Base-by-base conservation (phyloP, 1,140 invertebrate genomes). In the Rhyacophila brunnea region DNA sequence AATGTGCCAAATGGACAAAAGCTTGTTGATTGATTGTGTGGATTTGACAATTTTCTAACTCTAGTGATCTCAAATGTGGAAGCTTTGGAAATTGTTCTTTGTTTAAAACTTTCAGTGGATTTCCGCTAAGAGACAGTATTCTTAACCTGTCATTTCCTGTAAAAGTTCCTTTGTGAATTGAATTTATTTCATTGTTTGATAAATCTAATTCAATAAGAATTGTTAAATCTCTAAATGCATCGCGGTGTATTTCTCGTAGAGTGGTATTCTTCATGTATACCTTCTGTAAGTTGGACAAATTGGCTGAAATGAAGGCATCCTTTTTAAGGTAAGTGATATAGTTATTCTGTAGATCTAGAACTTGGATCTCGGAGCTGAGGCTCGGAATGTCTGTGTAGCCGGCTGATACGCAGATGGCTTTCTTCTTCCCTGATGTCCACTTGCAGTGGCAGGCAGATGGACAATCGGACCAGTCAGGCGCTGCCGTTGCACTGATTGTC, bases 141-240 rank as follows among this genome's bases (percentile, higher is more conserved):
- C 85, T 74, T 35, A 92, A 72, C 28, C 88, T 74, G 65, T 88
- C 87, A 68, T 90, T 90, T 11, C 86, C 85, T 46, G 75, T 68
- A 64, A 93, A 92, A 0, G 89, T 89, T 23, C 86, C 80, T 43
- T 83, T 83, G 56, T 89, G 83, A 6, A 92, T 70, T 59, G 68
- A 74, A 20, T 73, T 76, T 36, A 93, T 78, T 46, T 82, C 78
- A 72, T 93, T 93, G 66, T 89, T 82, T 14, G 87, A 87, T 46
- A 93, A 71, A 73, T 93, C 89, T 19, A 93, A 80, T 71, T 92
- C 90, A 1, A 92, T 81, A 4, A 93, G 73, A 36, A 92, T 92
- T 34, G 83, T 86, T 43, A 93, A 80, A 59, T 89, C 87, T 51
- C 83, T 81, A 70, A 93, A 92, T 0, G 89, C 87, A 57, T 90